Evolutionary conservation across 1,140 invertebrate species (phyloP), one percentile per base, ranked within the genome.

Genomic region (Hesperophylax magnus): DNA sequence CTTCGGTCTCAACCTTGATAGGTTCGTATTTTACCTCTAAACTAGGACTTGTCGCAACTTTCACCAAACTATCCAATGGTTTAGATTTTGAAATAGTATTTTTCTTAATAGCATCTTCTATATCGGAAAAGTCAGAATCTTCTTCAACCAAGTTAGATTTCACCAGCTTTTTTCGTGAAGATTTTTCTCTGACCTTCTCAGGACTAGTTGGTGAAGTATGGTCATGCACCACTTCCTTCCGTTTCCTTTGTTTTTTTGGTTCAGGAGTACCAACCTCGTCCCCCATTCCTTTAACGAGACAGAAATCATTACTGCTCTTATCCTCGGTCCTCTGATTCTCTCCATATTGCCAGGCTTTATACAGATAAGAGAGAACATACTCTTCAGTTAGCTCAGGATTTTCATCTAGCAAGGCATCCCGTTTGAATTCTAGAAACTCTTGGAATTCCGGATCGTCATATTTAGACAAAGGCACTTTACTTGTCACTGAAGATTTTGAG

Each of bases 331-430:
- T 75, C 83, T 75, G 17, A 78, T 52, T 85, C 83, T 91, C 89
- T 87, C 91, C 85, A 81, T 90, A 90, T 24, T 88, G 80, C 91
- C 91, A 92, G 39, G 89, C 90, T 81, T 91, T 90, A 24, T 89
- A 88, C 47, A 92, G 85, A 86, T 92, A 92, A 53, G 85, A 86
- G 27, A 87, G 87, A 17, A 92, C 89, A 77, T 91, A 89, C 0
- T 87, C 85, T 81, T 90, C 86, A 3, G 86, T 87, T 15, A 91
- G 86, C 76, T 91, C 87, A 7, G 91, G 91, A 86, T 92, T 85
- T 83, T 91, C 87, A 69, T 91, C 90, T 69, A 89, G 87, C 8
- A 91, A 74, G 11, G 85, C 84, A 85, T 92, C 90, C 85, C 88
- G 90, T 82, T 88, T 88, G 3, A 91, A 79, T 81, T 91, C 89